Conservation (phyloP, 2,797 vertebrate genomes). For the Dipus sagitta region DNA sequence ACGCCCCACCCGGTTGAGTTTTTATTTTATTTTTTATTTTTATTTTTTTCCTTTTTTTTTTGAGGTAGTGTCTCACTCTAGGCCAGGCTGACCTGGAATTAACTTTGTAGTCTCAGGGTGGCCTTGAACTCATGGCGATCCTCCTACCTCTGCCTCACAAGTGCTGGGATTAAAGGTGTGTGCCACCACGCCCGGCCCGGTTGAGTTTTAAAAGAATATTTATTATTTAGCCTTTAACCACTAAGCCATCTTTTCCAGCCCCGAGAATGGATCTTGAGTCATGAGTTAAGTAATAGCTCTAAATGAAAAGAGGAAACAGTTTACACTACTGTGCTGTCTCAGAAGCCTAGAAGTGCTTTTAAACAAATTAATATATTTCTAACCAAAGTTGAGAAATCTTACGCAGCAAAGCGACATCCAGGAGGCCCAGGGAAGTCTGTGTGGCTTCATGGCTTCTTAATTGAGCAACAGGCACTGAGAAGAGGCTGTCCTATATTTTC, state of each 20-base stretch:
- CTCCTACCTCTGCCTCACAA: too few species aligned
- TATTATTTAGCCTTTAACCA: too few species aligned
- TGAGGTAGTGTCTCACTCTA: too few species aligned
- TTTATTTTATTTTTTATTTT: too few species aligned
- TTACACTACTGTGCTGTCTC: neutral
- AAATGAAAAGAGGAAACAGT: conserved; percentile 21
- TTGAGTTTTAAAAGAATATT: too few species aligned
- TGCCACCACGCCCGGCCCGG: too few species aligned
- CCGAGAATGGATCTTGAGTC: neutral
- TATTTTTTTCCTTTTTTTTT: too few species aligned
- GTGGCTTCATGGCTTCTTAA: conserved; percentile 30
- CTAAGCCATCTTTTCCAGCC: neutral
- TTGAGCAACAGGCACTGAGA: conserved; percentile 42
- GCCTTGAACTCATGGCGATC: too few species aligned
- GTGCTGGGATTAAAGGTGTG: too few species aligned
- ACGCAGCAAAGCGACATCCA: neutral
- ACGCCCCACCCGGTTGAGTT: too few species aligned
- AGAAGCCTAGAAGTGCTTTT: conserved; percentile 4
- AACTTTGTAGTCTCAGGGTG: too few species aligned
- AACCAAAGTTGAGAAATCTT: conserved; percentile 17
- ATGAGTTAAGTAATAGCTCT: conserved; percentile 1
- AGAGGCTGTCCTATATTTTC: conserved; percentile 57
- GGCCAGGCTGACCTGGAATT: too few species aligned
- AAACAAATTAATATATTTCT: conserved; percentile 18
- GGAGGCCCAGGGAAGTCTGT: conserved; percentile 20